A percentile compares a stretch with the other conserved stretches of the same genome.
phyloP scores from a whole-genome alignment of 1,140 invertebrate genomes.

The Zaprionus vittiger region DNA sequence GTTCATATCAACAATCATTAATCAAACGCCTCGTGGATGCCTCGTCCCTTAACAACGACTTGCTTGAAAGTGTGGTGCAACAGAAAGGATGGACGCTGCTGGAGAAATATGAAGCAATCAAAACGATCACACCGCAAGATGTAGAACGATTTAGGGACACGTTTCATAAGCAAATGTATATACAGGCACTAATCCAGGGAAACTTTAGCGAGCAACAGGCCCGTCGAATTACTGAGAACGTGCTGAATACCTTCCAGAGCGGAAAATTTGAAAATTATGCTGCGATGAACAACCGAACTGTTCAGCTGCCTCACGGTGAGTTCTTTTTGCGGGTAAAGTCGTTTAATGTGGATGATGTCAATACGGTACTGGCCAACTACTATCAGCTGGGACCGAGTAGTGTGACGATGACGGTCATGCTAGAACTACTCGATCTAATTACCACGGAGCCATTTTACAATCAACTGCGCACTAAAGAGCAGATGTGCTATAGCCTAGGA shows the following conservation, averaged over 20 bases:
- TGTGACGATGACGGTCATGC: slow-evolving; percentile 87
- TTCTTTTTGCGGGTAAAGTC: slow-evolving; percentile 88
- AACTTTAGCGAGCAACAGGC: slow-evolving; percentile 88
- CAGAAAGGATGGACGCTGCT: too few species aligned
- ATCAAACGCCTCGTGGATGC: too few species aligned
- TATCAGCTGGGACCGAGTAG: slow-evolving; percentile 91
- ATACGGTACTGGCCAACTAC: slow-evolving; percentile 95
- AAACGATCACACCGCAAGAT: too few species aligned
- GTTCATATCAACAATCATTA: too few species aligned
- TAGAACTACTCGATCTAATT: slow-evolving; percentile 91
- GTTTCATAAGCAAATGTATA: slow-evolving; percentile 56
- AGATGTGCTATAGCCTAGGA: slow-evolving; percentile 93
- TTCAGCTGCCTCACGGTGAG: slow-evolving; percentile 88
- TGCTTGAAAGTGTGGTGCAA: too few species aligned
- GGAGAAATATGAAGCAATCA: too few species aligned
- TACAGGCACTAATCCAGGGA: slow-evolving; percentile 54
- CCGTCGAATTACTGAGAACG: slow-evolving; percentile 84
- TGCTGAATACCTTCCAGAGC: slow-evolving; percentile 74
- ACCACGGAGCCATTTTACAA: slow-evolving; percentile 95
- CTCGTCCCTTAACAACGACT: too few species aligned
- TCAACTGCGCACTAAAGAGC: slow-evolving; percentile 93
- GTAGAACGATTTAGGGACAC: slow-evolving; percentile 39
- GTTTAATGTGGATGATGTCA: slow-evolving; percentile 90
- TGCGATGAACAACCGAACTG: slow-evolving; percentile 58
- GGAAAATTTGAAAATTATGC: slow-evolving; percentile 54